Percentiles rank a stretch among this genome's conserved stretches.
These are phyloP conservation scores for Neodiprion lecontei DNA, from an alignment of 1,140 invertebrate species.

Conservation along the genomic window DNA sequence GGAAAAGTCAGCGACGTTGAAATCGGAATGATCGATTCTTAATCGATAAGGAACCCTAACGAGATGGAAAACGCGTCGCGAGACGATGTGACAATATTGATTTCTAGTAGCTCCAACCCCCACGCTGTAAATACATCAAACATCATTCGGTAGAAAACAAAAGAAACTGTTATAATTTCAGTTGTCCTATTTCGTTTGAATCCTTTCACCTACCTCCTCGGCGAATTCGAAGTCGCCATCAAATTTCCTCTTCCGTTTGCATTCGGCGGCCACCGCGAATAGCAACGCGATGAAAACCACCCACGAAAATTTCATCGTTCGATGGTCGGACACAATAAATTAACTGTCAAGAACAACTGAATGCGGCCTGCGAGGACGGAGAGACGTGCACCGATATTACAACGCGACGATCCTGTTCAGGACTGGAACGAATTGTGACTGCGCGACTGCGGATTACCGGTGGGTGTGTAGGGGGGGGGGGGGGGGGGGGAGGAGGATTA, in stretches of 20 bases:
- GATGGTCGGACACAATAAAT: slow-evolving; percentile 34
- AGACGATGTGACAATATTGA: too few relatives aligned
- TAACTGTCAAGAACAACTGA: slow-evolving; percentile 25
- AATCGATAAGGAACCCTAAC: too few relatives aligned
- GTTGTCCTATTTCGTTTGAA: neutral
- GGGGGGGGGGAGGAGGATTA: neutral
- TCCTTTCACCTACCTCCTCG: slow-evolving; percentile 66
- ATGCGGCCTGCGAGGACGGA: slow-evolving; percentile 13
- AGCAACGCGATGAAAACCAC: slow-evolving; percentile 54
- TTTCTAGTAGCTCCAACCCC: too few relatives aligned
- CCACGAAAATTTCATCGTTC: slow-evolving; percentile 55
- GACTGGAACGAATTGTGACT: slow-evolving; percentile 42
- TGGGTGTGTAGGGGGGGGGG: too few relatives aligned
- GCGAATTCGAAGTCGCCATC: slow-evolving; percentile 75
- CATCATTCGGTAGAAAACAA: neutral
- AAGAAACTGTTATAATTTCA: neutral
- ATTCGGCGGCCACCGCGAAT: slow-evolving; percentile 53
- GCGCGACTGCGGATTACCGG: neutral
- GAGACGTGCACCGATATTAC: slow-evolving; percentile 8
- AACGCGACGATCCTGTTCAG: slow-evolving; percentile 32
- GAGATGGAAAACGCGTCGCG: too few relatives aligned
- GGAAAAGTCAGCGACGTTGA: too few relatives aligned
- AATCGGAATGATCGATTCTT: too few relatives aligned
- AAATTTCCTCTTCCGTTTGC: slow-evolving; percentile 68
- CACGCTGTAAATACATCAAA: too few relatives aligned